phyloP scores from a whole-genome alignment of 2,888 invertebrate genomes.

The Tortrix viridana region DNA sequence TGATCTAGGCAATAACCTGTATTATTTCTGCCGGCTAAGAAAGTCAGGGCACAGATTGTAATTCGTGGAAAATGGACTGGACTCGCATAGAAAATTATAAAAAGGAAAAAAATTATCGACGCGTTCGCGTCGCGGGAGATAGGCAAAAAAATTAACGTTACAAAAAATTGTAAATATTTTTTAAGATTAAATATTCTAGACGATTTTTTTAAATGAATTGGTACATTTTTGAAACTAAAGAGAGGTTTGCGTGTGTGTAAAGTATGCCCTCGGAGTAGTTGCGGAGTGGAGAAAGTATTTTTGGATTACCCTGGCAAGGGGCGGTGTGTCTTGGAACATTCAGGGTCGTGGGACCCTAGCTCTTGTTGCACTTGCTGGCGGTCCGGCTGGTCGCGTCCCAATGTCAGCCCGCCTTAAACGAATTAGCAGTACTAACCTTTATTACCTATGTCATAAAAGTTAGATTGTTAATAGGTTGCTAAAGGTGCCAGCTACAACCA shows the following conservation, averaged over 20 bases:
- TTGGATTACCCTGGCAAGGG: slow-evolving; percentile 7
- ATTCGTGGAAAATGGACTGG: neutral
- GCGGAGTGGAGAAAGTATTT: slow-evolving; percentile 4
- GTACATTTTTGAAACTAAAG: slow-evolving; percentile 57
- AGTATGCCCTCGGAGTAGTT: slow-evolving; percentile 19
- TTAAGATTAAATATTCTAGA: slow-evolving; percentile 51
- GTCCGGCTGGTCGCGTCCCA: slow-evolving; percentile 8
- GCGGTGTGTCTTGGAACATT: slow-evolving; percentile 5
- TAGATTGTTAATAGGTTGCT: slow-evolving; percentile 16
- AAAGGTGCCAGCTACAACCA: slow-evolving; percentile 5
- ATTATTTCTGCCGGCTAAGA: neutral
- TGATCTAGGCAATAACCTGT: neutral
- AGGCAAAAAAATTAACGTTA: slow-evolving; percentile 23
- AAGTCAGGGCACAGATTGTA: slow-evolving; percentile 2
- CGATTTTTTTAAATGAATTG: slow-evolving; percentile 59
- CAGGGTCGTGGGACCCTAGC: neutral
- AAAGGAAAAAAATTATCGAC: slow-evolving; percentile 16
- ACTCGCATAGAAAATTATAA: slow-evolving; percentile 1
- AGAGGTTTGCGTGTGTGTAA: slow-evolving; percentile 44
- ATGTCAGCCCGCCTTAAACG: slow-evolving; percentile 10
- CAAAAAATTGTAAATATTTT: slow-evolving; percentile 70
- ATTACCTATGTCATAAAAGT: neutral
- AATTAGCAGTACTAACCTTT: slow-evolving; percentile 10
- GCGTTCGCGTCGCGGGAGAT: slow-evolving; percentile 14
- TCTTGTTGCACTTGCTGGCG: slow-evolving; percentile 1